Base-by-base conservation (phyloP, 1,140 invertebrate genomes). In the Frieseomelitta varia region DNA sequence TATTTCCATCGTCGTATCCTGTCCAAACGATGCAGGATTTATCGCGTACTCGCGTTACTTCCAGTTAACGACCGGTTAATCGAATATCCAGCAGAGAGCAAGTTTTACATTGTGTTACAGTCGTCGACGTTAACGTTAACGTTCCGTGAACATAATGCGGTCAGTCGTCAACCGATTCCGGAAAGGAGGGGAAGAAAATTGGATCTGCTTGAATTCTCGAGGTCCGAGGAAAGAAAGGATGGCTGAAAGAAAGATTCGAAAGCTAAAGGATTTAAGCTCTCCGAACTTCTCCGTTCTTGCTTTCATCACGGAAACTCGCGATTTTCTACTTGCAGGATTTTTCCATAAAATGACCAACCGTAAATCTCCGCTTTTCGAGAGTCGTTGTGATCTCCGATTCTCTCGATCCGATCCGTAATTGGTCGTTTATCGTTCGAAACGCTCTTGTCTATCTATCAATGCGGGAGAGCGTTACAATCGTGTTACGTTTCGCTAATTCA, bases 1-100 rank as follows among this genome's bases (percentile, higher is more conserved):
- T 85, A 88, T 82, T 87, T 85, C 87, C 85, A 39, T 85, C 58
- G 21, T 30, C 86, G 71, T 67, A 51, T n/a, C 47, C 51, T 72
- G 30, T 74, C 75, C n/a, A 53, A 85, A 79, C 69, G 75, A 74
- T 63, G 55, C 79, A 65, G 53, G 56, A 88, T 88, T 88, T 88
- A 88, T 88, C 75, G 75, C 39, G 30, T 68, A 21, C 71, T 67
- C 83, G 75, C 88, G 87, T 81, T 88, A 74, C 67, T 81, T 68
- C 56, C 71, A 84, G 61, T 56, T 53, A 55, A n/a, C n/a, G 14
- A 65, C 55, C 2, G 14, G 47, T 47, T 78, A 51, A 81, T 88
- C 81, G 78, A 88, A 79, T 56, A 63, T 65, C 79, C 69, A 58
- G 65, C 39, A 8, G 39, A 47, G 39, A 47, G 39, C 39, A 47